These are phyloP conservation scores for Xylocopa sonorina DNA, from an alignment of 1,140 invertebrate genomes.

Conservation along the genomic window DNA sequence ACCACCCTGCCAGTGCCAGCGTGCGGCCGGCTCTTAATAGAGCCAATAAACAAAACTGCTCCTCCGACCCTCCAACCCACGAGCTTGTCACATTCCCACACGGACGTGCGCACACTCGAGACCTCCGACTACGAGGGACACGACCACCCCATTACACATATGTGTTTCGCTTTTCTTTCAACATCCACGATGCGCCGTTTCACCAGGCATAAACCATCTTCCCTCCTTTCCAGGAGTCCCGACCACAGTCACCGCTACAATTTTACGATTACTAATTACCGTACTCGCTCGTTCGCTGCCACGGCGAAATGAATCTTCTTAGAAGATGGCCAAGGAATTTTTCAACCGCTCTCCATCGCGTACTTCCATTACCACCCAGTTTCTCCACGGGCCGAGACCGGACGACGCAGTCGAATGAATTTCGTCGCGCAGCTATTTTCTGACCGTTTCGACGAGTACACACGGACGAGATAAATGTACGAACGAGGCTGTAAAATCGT, in stretches of 20 bases:
- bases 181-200: background rate
- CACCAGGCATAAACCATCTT: background rate
- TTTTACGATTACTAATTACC: constrained; percentile 61
- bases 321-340: background rate
- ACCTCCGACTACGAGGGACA: background rate
- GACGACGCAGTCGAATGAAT: background rate
- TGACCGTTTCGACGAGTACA: no score
- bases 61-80: background rate
- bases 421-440: background rate
- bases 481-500: no score
- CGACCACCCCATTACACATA: background rate
- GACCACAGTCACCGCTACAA: constrained; percentile 7
- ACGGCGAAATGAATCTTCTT: constrained; percentile 28
- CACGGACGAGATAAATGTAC: no score
- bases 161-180: background rate
- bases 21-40: constrained; percentile 19
- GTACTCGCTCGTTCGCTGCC: constrained; percentile 7
- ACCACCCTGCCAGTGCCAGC: constrained; percentile 15
- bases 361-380: background rate
- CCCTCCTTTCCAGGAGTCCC: background rate
- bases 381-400: no score
- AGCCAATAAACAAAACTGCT: constrained; percentile 32
- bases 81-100: background rate
- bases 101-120: background rate
- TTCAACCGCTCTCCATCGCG: background rate